Base-by-base conservation (phyloP, 2,888 invertebrate genomes). In the Ariolimax columbianus region DNA sequence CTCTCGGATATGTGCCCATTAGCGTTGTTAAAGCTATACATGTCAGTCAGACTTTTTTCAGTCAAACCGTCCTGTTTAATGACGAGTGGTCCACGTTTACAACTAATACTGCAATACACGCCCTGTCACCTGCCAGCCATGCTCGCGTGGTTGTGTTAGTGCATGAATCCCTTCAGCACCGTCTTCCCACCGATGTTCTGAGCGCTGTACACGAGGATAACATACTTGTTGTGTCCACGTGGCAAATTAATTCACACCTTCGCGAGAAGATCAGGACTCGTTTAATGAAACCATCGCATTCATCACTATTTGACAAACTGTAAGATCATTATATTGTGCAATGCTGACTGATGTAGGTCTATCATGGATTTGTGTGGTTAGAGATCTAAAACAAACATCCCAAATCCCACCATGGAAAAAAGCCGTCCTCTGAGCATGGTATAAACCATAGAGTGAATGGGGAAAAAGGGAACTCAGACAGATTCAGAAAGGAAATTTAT, bases 11-110 rank as follows among this genome's bases (percentile, higher is more conserved):
- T n/a, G 30, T 38, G 14, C 79, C 84, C 30, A 77, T 33, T 3
- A 14, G 47, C 40, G 79, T 84, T 47, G 43, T 84, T 19, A 72
- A 78, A 2, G 84, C 84, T 33, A 72, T 84, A 0, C 78, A 72
- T 36, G 1, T 0, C 33, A 79, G 84, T n/a, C 79, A 79, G 84
- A 68, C 79, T 23, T 72, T 84, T 0, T 30, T 51, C 40, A 78
- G 66, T 43, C 40, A 84, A 4, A 63, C 14, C 9, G 77, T 77
- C 55, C n/a, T 83, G 7, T n/a, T 26, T 7, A 63, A 77, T 30
- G 84, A 84, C 40, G 75, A 78, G 17, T 84, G 84, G 84, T 38
- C 84, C 11, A 30, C 59, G 55, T 84, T 84, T 47, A 80, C 79
- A 43, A 73, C 43, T 14, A 40, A n/a, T 17, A 51, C 80, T 1